Conservation (phyloP, 2,888 invertebrate species). For the Polydrusus pterygomalis region DNA sequence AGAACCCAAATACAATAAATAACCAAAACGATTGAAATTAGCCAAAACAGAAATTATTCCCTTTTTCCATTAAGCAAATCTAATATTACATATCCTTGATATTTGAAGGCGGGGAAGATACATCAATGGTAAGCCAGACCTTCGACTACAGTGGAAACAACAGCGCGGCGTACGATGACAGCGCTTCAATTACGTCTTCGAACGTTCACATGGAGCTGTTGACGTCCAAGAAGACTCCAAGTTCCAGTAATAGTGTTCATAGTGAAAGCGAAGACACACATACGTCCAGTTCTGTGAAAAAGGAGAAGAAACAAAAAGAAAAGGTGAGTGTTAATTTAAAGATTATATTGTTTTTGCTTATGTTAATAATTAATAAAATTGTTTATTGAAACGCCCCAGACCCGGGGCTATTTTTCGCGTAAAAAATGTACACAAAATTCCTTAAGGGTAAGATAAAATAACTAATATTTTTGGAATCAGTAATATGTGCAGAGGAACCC, state of each 20-base stretch:
- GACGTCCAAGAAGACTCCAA: conserved; percentile 76
- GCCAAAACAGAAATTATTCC: no score
- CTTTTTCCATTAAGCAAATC: no score
- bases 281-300: conserved; percentile 65
- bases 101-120: conserved; percentile 71
- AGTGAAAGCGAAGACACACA: conserved; percentile 72
- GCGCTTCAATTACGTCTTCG: conserved; percentile 74
- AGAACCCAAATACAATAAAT: no score
- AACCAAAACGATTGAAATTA: no score
- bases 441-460: no score
- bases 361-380: no score
- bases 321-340: conserved; percentile 58
- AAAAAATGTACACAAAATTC: no score
- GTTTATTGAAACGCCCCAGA: no score
- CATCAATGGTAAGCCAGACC: conserved; percentile 71
- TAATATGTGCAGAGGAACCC: no score
- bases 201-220: conserved; percentile 74
- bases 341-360: conserved; percentile 24
- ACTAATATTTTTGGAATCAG: no score
- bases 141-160: conserved; percentile 73
- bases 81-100: no score
- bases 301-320: conserved; percentile 59
- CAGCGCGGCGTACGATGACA: conserved; percentile 73
- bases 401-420: no score
- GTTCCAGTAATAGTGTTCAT: conserved; percentile 74